These are phyloP conservation scores for Andricus grossulariae DNA, from an alignment of 1,140 invertebrate genomes.

Conservation along the genomic window DNA sequence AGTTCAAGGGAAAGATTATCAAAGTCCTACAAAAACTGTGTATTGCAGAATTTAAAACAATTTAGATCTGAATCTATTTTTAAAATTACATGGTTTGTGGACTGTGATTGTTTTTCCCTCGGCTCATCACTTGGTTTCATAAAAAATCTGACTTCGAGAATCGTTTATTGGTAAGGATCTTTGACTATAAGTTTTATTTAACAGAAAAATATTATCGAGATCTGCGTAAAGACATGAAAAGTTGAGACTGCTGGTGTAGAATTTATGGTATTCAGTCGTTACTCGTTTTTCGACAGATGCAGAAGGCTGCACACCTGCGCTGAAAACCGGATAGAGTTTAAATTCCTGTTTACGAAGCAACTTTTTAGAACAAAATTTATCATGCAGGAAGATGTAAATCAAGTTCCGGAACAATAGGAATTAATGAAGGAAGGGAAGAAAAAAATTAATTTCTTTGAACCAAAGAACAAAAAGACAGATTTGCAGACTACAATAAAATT, in stretches of 20 bases:
- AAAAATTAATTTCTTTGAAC: not conserved
- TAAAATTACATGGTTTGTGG: not conserved
- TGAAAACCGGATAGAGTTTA: slow-evolving; percentile 28
- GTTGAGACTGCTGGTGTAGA: slow-evolving; percentile 23
- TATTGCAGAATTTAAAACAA: not conserved
- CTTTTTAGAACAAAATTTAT: not conserved
- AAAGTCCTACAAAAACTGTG: not conserved
- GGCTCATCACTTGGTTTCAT: not conserved
- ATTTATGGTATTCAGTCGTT: slow-evolving; percentile 28
- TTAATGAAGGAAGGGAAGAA: slow-evolving; percentile 18
- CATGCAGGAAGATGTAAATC: not conserved
- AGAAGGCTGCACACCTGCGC: slow-evolving; percentile 27
- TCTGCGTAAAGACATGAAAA: slow-evolving; percentile 21
- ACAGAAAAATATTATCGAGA: not conserved
- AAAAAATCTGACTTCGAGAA: slow-evolving; percentile 24
- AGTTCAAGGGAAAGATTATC: slow-evolving; percentile 16
- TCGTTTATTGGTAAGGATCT: slow-evolving; percentile 5
- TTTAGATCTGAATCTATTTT: not conserved
- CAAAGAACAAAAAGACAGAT: not conserved
- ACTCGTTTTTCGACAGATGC: slow-evolving; percentile 25
- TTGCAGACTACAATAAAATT: too few species aligned
- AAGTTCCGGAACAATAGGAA: not conserved
- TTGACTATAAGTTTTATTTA: slow-evolving; percentile 6
- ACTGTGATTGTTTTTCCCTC: slow-evolving; percentile 11
- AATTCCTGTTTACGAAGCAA: slow-evolving; percentile 14